Base-by-base conservation (phyloP, 1,140 invertebrate species). In the Apis dorsata region DNA sequence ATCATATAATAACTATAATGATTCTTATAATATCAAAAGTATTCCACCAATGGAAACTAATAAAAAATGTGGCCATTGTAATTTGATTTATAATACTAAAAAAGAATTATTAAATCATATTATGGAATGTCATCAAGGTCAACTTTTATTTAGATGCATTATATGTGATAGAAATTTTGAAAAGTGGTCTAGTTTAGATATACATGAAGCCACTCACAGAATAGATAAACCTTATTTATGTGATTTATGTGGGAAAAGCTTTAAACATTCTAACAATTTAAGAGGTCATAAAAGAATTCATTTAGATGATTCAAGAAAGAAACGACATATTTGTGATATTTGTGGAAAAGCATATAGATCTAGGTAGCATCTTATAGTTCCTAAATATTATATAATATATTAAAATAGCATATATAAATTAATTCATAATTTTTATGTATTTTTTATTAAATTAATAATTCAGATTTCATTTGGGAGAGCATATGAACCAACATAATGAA, bases 191-290 rank as follows among this genome's bases (percentile, higher is more conserved):
- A 91, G 92, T 68, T 84, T 93, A 28, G 92, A 93, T 78, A 85
- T 93, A 76, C 93, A 93, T 55, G 91, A 92, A 74, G 91, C 92
- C 44, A 93, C 92, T 74, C 92, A 93, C 59, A 86, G 90, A 72
- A 66, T 81, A n/a, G 92, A 93, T 55, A 93, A 92, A 73, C 92
- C 92, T 11, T 94, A 90, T 77, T 85, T 94, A 34, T 95, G 95
- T 85, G 93, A 94, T 80, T 79, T 94, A 21, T 95, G 95, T 87
- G 93, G 93, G 4, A 94, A 95, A 85, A 91, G 92, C n/a, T 95
- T 95, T 85, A 95, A 94, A 55, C 93, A 94, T 81, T 92, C 91
- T 1, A 93, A 92, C 71, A 93, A 94, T 87, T 88, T 95, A 57
- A 87, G 93, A 17, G 91, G 91, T 13, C 94, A 94, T 60, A 93